Conservation (phyloP, 2,113 vertebrate genomes). For the Otis tarda region DNA sequence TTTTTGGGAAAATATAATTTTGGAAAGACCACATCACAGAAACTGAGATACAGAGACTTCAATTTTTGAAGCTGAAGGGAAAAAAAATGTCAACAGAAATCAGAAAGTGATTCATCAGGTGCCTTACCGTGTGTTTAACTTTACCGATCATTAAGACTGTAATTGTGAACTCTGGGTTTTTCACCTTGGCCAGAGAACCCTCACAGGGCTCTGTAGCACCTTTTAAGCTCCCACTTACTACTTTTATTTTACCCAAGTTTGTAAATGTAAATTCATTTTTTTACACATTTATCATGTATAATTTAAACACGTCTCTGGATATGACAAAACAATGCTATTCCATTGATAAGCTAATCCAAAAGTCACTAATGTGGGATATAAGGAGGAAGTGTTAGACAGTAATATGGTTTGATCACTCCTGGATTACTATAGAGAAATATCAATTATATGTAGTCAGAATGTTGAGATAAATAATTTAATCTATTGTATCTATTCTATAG, state of each 20-base stretch:
- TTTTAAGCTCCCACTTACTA: neutral
- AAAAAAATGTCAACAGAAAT: neutral
- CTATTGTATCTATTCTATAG: neutral
- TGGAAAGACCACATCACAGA: neutral
- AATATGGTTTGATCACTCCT: neutral
- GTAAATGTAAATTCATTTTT: neutral
- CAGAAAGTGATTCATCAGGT: neutral
- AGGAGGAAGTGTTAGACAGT: neutral
- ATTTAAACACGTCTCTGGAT: neutral
- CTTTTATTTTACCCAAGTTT: neutral
- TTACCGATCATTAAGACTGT: neutral
- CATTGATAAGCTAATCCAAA: neutral
- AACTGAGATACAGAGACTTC: neutral
- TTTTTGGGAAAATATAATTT: neutral
- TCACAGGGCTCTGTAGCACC: neutral
- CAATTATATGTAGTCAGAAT: neutral
- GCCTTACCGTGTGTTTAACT: neutral
- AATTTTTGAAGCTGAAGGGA: neutral
- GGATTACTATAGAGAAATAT: neutral
- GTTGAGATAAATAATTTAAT: neutral
- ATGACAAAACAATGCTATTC: neutral
- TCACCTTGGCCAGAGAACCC: neutral
- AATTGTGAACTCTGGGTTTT: neutral
- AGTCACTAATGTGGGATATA: neutral
- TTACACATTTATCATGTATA: neutral